These are phyloP conservation scores for Geococcyx californianus DNA, from an alignment of 2,113 vertebrate species.

Conservation along the genomic window DNA sequence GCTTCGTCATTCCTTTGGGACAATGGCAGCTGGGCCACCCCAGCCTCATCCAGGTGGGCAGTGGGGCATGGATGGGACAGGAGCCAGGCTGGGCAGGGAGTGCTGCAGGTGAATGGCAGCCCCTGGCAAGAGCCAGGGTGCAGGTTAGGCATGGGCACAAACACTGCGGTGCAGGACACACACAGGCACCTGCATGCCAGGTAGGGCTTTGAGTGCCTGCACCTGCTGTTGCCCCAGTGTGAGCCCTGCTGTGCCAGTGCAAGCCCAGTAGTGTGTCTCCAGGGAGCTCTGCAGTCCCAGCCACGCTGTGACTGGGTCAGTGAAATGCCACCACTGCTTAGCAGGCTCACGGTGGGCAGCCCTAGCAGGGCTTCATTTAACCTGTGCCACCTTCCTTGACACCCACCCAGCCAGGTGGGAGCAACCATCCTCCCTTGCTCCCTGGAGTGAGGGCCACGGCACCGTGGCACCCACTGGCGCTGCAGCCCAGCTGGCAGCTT, in stretches of 20 bases:
- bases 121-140: background rate
- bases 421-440: background rate
- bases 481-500: background rate
- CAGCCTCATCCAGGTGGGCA: background rate
- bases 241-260: background rate
- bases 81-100: background rate
- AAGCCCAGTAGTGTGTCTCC: background rate
- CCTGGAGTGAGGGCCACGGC: too few relatives aligned
- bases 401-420: background rate
- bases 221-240: too few relatives aligned
- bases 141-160: background rate
- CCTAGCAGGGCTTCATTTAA: background rate
- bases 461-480: background rate
- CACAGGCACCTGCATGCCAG: background rate
- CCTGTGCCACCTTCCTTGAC: background rate
- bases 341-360: background rate
- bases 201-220: too few relatives aligned
- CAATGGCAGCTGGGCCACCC: background rate
- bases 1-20: rapidly evolving
- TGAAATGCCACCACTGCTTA: rapidly evolving
- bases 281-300: background rate
- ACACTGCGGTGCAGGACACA: background rate
- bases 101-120: background rate
- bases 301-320: rapidly evolving
- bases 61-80: background rate